phyloP scores from a whole-genome alignment of 1,140 invertebrate genomes.

The Achatina immaculata region DNA sequence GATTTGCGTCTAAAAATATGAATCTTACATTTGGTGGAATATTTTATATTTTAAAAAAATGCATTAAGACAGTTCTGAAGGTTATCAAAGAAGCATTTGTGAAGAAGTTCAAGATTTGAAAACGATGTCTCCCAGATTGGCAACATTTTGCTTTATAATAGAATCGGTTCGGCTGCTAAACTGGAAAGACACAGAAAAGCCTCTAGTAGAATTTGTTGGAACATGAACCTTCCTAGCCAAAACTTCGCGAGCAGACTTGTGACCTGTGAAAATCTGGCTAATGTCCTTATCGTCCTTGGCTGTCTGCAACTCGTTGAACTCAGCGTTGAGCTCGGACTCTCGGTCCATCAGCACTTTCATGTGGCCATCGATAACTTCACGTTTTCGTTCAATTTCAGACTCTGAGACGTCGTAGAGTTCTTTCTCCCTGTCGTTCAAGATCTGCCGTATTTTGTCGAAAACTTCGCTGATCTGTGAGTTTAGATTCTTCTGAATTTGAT shows the following conservation, averaged over 20 bases:
- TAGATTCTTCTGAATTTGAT: conserved; percentile 58
- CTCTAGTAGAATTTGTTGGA: conserved; percentile 52
- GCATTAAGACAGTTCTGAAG: too few species aligned
- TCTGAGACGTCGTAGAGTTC: conserved; percentile 60
- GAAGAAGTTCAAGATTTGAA: conserved; percentile 35
- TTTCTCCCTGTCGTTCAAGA: conserved; percentile 60
- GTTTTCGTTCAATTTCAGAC: conserved; percentile 59
- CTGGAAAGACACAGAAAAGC: conserved; percentile 62
- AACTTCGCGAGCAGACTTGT: conserved; percentile 57
- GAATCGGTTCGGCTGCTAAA: conserved; percentile 60
- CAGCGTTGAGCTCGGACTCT: conserved; percentile 50
- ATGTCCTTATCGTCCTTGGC: conserved; percentile 61
- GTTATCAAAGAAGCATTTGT: too few species aligned
- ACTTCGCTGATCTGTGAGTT: conserved; percentile 57
- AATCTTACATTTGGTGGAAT: too few species aligned
- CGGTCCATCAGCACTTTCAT: conserved; percentile 51
- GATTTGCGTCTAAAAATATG: too few species aligned
- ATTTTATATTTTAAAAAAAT: too few species aligned
- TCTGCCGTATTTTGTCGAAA: conserved; percentile 59
- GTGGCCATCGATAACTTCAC: conserved; percentile 52
- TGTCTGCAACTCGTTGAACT: conserved; percentile 52
- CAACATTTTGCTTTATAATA: conserved; percentile 52
- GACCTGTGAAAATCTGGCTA: conserved; percentile 61
- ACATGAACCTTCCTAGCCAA: conserved; percentile 54
- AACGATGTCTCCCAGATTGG: conserved; percentile 58